Conservation (phyloP, 2,113 vertebrate genomes). For the Platycercus adscitus region DNA sequence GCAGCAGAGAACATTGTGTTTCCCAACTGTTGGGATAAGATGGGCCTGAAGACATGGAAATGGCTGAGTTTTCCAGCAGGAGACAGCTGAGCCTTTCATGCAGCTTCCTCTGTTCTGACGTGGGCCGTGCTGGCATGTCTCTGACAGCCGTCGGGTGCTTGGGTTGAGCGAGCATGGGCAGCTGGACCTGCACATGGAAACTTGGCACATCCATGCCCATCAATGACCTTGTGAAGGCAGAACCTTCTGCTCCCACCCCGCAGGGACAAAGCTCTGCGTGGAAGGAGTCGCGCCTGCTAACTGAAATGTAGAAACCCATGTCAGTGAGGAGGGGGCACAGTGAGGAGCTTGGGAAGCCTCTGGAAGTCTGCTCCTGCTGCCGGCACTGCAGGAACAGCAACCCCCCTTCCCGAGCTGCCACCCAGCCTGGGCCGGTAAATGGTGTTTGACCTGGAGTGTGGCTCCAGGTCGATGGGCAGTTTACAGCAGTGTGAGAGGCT, state of each 20-base stretch:
- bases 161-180: accelerated
- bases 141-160: not conserved
- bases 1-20: not conserved
- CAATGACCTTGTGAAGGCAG: not conserved
- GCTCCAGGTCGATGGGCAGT: not conserved
- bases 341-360: not conserved
- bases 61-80: not conserved
- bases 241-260: not conserved
- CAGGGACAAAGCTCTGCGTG: accelerated
- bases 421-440: accelerated
- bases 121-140: accelerated
- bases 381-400: accelerated
- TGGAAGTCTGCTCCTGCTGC: not conserved
- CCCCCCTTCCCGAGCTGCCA: not conserved
- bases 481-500: not conserved
- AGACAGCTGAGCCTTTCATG: not conserved
- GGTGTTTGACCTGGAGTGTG: not conserved
- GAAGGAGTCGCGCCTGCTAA: accelerated
- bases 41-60: not conserved
- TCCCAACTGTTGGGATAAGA: not conserved
- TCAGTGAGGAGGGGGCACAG: accelerated
- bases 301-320: accelerated
- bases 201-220: not conserved
- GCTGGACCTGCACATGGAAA: not conserved
- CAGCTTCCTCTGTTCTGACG: not conserved